Base-by-base conservation (phyloP, 2,113 vertebrate genomes). In the Chunga burmeisteri region DNA sequence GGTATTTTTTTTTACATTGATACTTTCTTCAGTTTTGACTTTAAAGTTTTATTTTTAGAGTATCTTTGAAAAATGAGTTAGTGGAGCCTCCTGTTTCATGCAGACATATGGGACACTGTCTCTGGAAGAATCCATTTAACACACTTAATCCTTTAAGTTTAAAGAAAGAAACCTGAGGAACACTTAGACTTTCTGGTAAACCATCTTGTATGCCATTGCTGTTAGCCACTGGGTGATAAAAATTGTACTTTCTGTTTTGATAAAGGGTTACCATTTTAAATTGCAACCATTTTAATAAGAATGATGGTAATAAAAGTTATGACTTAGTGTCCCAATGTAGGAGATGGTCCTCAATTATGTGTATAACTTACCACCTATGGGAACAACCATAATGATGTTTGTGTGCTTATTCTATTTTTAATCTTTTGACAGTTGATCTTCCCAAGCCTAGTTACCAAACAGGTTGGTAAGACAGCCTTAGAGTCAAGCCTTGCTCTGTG, bases 41-140 rank as follows among this genome's bases (percentile, higher is more conserved):
- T 78, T 3, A 12, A 68, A 56, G 36, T 58, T 81, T 71, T 62
- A 34, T 67, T 86, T 85, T 63, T 59, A 55, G 27, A 32, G 3
- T 79, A 10, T 70, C n/a, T 74, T 49, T 92, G 59, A 82, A 78
- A 86, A 79, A 67, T 38, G 7, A 62, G 4, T 46, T 61, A 74
- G 16, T 46, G 49, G 11, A 34, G 42, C 26, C 36, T 85, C 13
- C 22, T 77, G 34, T 77, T 88, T 52, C 47, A 52, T 29, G 27
- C 25, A 30, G 59, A 55, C 11, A 25, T 29, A 55, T 0, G 0
- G 59, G 42, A 16, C 7, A 13, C 13, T 52, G 29, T 40, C 40
- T 67, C 56, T 66, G 32, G 34, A 52, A 78, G 83, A 93, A 62
- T 56, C 16, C 21, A 36, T 88, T 71, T 81, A 62, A 52, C 66